phyloP scores from a whole-genome alignment of 2,797 vertebrate species.

The Brachymystax lenok region DNA sequence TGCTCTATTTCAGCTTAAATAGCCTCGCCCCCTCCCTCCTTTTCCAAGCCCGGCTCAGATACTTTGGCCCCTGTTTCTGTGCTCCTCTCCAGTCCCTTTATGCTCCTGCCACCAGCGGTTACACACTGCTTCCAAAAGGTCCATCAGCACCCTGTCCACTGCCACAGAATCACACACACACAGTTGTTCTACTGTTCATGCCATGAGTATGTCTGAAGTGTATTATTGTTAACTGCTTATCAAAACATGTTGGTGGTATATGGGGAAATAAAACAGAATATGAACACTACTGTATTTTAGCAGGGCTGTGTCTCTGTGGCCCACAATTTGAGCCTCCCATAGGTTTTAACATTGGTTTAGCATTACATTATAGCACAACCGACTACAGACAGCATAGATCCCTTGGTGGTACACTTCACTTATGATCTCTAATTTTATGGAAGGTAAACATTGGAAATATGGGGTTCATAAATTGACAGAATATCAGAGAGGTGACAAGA shows the following conservation, averaged over 20 bases:
- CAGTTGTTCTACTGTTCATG: too few species aligned
- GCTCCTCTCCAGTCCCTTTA: conserved; percentile 29
- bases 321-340: conserved; percentile 32
- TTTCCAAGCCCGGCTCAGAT: conserved; percentile 12
- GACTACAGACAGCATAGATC: conserved; percentile 67
- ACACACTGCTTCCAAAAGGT: conserved; percentile 58
- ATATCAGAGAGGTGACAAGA: conserved; percentile 15
- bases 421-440: conserved; percentile 72
- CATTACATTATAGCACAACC: conserved; percentile 52
- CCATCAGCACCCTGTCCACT: conserved; percentile 49
- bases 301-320: conserved; percentile 30
- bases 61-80: conserved; percentile 24
- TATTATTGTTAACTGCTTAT: neutral
- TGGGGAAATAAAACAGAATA: neutral
- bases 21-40: neutral
- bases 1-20: conserved; percentile 12
- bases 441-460: conserved; percentile 3
- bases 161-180: neutral
- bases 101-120: conserved; percentile 42
- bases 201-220: neutral
- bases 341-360: conserved; percentile 52
- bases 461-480: neutral
- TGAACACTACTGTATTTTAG: neutral
- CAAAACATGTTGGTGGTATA: neutral
- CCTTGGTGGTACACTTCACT: conserved; percentile 56